phyloP scores from a whole-genome alignment of 2,113 vertebrate genomes.

The Psettodes erumei region DNA sequence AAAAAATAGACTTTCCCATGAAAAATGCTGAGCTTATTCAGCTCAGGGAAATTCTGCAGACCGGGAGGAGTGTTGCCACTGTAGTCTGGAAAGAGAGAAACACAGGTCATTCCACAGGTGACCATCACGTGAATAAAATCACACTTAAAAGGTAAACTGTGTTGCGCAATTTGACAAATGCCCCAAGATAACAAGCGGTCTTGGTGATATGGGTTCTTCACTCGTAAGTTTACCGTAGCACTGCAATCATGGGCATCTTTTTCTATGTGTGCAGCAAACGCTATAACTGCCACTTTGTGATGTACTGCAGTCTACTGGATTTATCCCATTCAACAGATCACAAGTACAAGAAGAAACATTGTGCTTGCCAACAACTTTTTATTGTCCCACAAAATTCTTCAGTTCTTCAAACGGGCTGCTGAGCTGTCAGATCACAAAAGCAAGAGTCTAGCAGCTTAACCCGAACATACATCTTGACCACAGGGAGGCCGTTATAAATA shows the following conservation, averaged over 20 bases:
- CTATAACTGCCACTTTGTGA: conserved; percentile 49
- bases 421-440: conserved; percentile 24
- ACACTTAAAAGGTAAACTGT: not conserved
- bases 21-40: conserved; percentile 63
- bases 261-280: conserved; percentile 26
- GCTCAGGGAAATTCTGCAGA: conserved; percentile 61
- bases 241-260: not conserved
- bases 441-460: conserved; percentile 17
- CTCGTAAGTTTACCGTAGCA: not conserved
- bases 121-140: conserved; percentile 17
- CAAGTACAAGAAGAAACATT: conserved; percentile 41
- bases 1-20: conserved; percentile 76
- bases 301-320: conserved; percentile 35
- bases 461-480: not conserved
- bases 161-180: conserved; percentile 6
- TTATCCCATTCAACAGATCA: conserved; percentile 42
- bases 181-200: not conserved
- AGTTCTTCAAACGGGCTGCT: conserved; percentile 27
- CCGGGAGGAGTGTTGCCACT: conserved; percentile 36
- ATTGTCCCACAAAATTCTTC: conserved; percentile 41
- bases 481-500: not conserved
- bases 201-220: conserved; percentile 2
- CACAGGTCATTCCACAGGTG: conserved; percentile 46
- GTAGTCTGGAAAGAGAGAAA: conserved; percentile 26
- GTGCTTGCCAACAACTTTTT: conserved; percentile 38